A percentile compares a stretch with the other conserved stretches of the same genome.
Conservation (phyloP, 2,113 vertebrate genomes). For the Todiramphus saurophagus region DNA sequence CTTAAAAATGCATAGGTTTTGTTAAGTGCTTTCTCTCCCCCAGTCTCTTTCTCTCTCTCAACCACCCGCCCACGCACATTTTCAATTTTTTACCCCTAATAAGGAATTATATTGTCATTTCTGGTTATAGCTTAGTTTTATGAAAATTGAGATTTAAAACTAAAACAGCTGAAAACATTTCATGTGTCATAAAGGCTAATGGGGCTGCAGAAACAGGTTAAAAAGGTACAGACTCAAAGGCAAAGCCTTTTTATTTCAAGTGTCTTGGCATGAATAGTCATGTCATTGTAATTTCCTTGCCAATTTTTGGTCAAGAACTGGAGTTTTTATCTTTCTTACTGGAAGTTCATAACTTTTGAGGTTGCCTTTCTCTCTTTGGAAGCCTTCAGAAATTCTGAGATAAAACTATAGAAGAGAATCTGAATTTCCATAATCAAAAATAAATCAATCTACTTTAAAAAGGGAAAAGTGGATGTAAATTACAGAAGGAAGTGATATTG, state of each 20-base stretch:
- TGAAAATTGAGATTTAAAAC: background rate
- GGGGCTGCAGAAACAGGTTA: background rate
- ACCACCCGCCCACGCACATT: accelerated
- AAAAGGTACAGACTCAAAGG: background rate
- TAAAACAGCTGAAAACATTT: background rate
- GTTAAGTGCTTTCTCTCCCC: background rate
- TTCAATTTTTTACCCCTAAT: background rate
- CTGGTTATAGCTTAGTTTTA: background rate
- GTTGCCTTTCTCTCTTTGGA: background rate
- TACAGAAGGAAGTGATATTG: background rate
- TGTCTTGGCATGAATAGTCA: background rate
- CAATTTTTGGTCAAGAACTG: background rate
- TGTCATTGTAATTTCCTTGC: background rate
- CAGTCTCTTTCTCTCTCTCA: background rate
- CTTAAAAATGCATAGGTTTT: background rate
- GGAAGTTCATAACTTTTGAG: background rate
- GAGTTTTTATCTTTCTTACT: background rate
- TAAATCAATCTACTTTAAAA: background rate
- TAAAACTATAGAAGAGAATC: background rate
- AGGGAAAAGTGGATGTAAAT: background rate
- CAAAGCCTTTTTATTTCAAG: background rate
- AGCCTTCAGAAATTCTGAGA: background rate
- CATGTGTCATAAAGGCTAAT: background rate
- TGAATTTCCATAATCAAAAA: background rate
- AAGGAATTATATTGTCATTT: background rate